Conservation (phyloP, 2,113 vertebrate species). For the Pagrus major region DNA sequence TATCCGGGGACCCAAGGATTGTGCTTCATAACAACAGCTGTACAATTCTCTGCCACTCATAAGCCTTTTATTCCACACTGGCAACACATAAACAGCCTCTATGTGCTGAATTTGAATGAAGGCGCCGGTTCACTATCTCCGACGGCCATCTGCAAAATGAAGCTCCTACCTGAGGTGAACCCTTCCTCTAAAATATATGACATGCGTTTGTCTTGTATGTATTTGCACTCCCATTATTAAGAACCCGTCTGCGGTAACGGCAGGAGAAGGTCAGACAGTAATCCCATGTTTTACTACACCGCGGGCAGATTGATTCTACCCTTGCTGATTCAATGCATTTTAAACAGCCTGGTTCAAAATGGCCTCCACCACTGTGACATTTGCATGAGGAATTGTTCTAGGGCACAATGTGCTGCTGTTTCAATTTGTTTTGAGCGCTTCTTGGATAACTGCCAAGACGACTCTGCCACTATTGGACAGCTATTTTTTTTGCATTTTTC, state of each 20-base stretch:
- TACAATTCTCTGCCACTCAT: slow-evolving; percentile 65
- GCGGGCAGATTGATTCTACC: slow-evolving; percentile 77
- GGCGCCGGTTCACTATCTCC: neutral
- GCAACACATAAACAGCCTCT: slow-evolving; percentile 37
- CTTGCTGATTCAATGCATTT: slow-evolving; percentile 82
- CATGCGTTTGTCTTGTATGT: slow-evolving; percentile 64
- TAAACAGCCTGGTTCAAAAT: slow-evolving; percentile 80
- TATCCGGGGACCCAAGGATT: slow-evolving; percentile 66
- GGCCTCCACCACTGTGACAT: slow-evolving; percentile 75
- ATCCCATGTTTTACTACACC: slow-evolving; percentile 80
- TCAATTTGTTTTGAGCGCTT: slow-evolving; percentile 58
- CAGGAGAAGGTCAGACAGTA: slow-evolving; percentile 78
- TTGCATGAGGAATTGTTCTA: slow-evolving; percentile 78
- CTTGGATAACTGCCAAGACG: slow-evolving; percentile 51
- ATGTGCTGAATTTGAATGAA: slow-evolving; percentile 38
- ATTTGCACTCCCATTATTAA: slow-evolving; percentile 63
- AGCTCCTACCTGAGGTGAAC: slow-evolving; percentile 37
- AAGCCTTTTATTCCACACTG: slow-evolving; percentile 57
- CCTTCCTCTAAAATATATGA: slow-evolving; percentile 42
- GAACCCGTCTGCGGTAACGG: slow-evolving; percentile 56
- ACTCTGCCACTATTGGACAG: slow-evolving; percentile 31
- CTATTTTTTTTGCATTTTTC: slow-evolving; percentile 17
- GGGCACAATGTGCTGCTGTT: slow-evolving; percentile 62
- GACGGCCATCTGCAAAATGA: slow-evolving; percentile 5
- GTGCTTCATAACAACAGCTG: slow-evolving; percentile 72